Evolutionary conservation across 2,113 vertebrate genomes (phyloP).

Genomic region (Grallaria varia): DNA sequence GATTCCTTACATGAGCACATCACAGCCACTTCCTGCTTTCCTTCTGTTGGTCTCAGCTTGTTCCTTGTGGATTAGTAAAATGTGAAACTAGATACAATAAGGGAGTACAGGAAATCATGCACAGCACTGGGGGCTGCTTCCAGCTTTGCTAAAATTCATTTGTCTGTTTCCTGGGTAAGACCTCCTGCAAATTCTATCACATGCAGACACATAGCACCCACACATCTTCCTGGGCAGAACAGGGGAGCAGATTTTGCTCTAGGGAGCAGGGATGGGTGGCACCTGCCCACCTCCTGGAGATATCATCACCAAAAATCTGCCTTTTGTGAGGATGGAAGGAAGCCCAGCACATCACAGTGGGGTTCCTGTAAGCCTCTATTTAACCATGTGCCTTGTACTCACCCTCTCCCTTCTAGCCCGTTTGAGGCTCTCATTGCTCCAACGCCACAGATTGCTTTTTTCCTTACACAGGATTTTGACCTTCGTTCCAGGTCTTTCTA

Average conservation of each 20-base stretch:
- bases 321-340: background rate
- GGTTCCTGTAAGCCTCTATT: background rate
- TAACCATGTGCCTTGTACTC: background rate
- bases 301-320: background rate
- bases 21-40: background rate
- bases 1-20: background rate
- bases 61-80: background rate
- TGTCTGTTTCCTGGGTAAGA: background rate
- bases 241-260: background rate
- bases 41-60: background rate
- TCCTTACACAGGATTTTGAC: background rate
- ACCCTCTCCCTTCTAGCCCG: background rate
- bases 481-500: background rate
- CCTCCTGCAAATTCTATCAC: background rate
- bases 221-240: background rate
- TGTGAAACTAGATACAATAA: background rate
- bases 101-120: background rate
- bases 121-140: background rate
- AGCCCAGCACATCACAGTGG: background rate
- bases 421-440: background rate
- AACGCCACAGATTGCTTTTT: background rate
- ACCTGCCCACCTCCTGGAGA: background rate
- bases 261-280: background rate
- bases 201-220: rapidly evolving
- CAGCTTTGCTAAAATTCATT: background rate